Evolutionary conservation across 2,113 vertebrate genomes (phyloP).

Genomic region (Rhizomys pruinosus): DNA sequence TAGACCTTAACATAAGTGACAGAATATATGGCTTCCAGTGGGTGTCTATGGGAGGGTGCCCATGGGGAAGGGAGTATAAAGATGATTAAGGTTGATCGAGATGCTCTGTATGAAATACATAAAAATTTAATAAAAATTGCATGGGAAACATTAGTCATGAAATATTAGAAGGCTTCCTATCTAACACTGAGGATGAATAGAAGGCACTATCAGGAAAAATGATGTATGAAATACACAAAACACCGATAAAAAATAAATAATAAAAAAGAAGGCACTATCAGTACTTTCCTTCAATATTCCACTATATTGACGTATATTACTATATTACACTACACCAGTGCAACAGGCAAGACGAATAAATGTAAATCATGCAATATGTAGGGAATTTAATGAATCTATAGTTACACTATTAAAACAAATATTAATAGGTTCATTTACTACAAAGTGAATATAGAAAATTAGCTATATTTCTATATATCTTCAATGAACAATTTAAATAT

Average conservation of each 20-base stretch:
- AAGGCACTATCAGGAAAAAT: no score
- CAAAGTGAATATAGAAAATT: not conserved
- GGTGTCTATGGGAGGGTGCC: no score
- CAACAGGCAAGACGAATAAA: conserved; percentile 23
- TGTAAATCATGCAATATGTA: not conserved
- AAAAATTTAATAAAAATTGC: not conserved
- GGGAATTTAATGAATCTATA: not conserved
- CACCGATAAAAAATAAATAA: no score
- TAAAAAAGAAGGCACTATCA: no score
- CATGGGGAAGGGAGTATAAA: not conserved
- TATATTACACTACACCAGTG: no score
- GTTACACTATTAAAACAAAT: not conserved
- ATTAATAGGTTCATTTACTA: conserved; percentile 5
- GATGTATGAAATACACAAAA: no score
- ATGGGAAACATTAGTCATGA: not conserved
- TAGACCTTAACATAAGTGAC: no score
- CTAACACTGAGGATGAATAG: not conserved
- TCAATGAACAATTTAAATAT: not conserved
- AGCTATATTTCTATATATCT: not conserved
- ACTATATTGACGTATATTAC: no score
- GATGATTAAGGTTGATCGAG: no score
- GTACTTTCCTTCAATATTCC: not conserved
- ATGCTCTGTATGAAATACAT: not conserved
- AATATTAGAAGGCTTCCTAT: not conserved
- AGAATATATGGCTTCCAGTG: no score